Evolutionary conservation across 37 sponge, comb jelly and placozoan species (phyloP), one percentile per base, ranked within the genome.

Genomic region (Crambe crambe): DNA sequence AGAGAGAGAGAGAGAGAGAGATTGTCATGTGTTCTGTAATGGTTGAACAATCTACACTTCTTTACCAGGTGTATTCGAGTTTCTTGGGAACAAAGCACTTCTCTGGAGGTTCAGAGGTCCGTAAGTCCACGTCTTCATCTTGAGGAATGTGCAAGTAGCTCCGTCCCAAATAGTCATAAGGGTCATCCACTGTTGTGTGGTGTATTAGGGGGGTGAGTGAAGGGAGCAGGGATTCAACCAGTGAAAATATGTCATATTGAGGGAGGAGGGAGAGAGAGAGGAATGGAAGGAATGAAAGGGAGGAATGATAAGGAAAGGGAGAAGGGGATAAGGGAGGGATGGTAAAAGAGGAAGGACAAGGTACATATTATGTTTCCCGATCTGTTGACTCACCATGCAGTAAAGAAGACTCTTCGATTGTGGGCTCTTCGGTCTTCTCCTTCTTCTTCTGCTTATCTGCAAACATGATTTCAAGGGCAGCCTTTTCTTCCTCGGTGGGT

Each of bases 81-180:
- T 96, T 96, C 89, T 95, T 98, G 25, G 99, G 99, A 51, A 91
- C 75, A 70, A 78, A 98, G 82, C 99, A 98, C 68, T 94, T 93
- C 1, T 85, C 90, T 22, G 99, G 99, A 31, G 96, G 92, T 20
- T 96, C 97, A 1, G 87, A 87, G 22, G 91, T 65, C 39, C 83
- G 76, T 42, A 98, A 83, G 81, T 96, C 85, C 32, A 94, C 92
- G 37, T 85, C 91, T 32, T 80, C 43, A 60, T 98, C 99, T 72
- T 94, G 94, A 43, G 96, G 99, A 0, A 91, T 83, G 74, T 94
- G 92, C 31, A 98, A 90, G 73, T 91, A 98, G 9, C 96, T 94
- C 27, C 99, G 47, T n/a, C 99, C 99, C 42, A 90, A 87, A 79
- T 98, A 98, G 84, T 98, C 99, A 60, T 83, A 79, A 1, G 99